A percentile compares a stretch with the other conserved stretches of the same genome.
phyloP scores from a whole-genome alignment of 1,140 invertebrate species.

The Drosophila dunni region DNA sequence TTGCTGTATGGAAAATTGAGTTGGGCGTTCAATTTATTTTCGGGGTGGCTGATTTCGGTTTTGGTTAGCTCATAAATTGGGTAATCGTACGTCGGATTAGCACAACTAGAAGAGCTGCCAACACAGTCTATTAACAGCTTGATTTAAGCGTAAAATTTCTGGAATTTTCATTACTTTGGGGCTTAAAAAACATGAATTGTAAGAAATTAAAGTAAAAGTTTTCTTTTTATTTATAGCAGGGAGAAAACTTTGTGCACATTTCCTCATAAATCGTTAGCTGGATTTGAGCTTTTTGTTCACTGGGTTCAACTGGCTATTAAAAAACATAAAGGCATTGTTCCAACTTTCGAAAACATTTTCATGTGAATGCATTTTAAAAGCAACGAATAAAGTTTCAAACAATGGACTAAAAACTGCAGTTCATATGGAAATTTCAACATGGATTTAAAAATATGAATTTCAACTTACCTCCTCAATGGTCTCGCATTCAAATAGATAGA shows the following conservation, averaged over 20 bases:
- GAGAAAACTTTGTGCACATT: conserved; percentile 9
- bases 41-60: background rate
- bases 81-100: background rate
- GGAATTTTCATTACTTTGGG: background rate
- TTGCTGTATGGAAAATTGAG: conserved; percentile 6
- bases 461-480: conserved; percentile 87
- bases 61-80: background rate
- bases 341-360: conserved; percentile 65
- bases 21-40: conserved; percentile 6
- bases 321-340: conserved; percentile 22
- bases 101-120: background rate
- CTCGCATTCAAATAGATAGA: conserved; percentile 88
- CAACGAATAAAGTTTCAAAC: conserved; percentile 11
- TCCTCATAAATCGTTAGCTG: conserved; percentile 13
- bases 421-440: conserved; percentile 58
- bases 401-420: conserved; percentile 43
- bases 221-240: background rate
- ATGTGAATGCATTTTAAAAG: conserved; percentile 56
- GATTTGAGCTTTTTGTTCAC: conserved; percentile 13
- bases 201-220: conserved; percentile 13
- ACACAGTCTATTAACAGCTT: background rate
- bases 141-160: background rate
- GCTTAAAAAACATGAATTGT: background rate
- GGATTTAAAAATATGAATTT: conserved; percentile 15
- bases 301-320: conserved; percentile 7